A percentile compares a stretch with the other conserved stretches of the same genome.
phyloP scores from a whole-genome alignment of 2,888 invertebrate genomes.

The Melanotus villosus region DNA sequence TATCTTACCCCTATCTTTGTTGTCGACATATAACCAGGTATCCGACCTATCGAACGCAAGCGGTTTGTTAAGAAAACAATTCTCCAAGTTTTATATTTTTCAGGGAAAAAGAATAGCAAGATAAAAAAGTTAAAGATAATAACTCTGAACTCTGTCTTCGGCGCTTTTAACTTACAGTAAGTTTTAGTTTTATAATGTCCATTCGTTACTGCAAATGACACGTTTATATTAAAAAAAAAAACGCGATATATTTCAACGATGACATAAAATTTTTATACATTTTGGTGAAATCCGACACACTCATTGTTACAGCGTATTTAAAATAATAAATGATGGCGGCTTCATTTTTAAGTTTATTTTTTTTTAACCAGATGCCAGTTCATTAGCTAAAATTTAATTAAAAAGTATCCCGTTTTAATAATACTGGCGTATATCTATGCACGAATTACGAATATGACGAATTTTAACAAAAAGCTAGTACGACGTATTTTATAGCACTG shows the following conservation, averaged over 20 bases:
- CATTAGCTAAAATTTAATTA: background rate
- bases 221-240: background rate
- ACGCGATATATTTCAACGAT: background rate
- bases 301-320: background rate
- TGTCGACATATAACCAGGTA: background rate
- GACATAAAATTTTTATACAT: background rate
- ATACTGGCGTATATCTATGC: background rate
- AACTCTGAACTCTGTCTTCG: too few species aligned
- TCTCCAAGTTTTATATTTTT: background rate
- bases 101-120: background rate
- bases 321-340: background rate
- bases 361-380: background rate
- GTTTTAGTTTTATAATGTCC: background rate
- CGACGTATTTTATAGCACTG: background rate
- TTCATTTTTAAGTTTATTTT: background rate
- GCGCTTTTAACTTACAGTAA: too few species aligned
- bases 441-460: background rate
- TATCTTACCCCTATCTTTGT: constrained; percentile 1
- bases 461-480: background rate
- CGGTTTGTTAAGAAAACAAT: background rate
- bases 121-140: too few species aligned
- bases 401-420: background rate
- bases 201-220: constrained; percentile 16
- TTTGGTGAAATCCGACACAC: background rate
- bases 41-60: background rate